Conservation (phyloP, 2,888 invertebrate genomes). For the Phania funesta region DNA sequence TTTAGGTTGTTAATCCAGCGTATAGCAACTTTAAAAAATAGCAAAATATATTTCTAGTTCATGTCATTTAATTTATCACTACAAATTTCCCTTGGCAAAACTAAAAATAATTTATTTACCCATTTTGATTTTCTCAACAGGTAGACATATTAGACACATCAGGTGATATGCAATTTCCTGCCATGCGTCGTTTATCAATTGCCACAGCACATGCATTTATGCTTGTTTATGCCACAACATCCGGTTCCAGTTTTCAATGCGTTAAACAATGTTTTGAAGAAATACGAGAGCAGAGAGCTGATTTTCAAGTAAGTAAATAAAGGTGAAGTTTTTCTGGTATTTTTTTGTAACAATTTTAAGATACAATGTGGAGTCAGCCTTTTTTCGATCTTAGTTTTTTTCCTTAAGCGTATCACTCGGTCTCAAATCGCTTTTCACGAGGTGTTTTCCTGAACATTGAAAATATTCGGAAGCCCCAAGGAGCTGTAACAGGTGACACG, state of each 20-base stretch:
- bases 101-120: neutral
- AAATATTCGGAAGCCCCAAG: too few species aligned
- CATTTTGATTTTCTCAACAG: slow-evolving; percentile 76
- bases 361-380: too few species aligned
- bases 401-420: too few species aligned
- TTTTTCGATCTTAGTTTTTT: too few species aligned
- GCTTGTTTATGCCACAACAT: slow-evolving; percentile 90
- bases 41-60: too few species aligned
- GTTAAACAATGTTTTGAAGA: slow-evolving; percentile 90
- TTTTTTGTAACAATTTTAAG: neutral
- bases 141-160: slow-evolving; percentile 91
- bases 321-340: neutral
- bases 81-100: too few species aligned
- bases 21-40: too few species aligned
- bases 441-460: too few species aligned
- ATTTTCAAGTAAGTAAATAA: slow-evolving; percentile 82
- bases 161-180: slow-evolving; percentile 93
- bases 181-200: slow-evolving; percentile 92
- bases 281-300: slow-evolving; percentile 89
- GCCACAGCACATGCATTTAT: slow-evolving; percentile 94
- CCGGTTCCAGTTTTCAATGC: slow-evolving; percentile 86
- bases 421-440: too few species aligned
- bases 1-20: too few species aligned
- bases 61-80: too few species aligned
- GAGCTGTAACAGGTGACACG: too few species aligned